Evolutionary conservation across 2,888 invertebrate species (phyloP), one percentile per base, ranked within the genome.

Genomic region (Ferdinandea cuprea): DNA sequence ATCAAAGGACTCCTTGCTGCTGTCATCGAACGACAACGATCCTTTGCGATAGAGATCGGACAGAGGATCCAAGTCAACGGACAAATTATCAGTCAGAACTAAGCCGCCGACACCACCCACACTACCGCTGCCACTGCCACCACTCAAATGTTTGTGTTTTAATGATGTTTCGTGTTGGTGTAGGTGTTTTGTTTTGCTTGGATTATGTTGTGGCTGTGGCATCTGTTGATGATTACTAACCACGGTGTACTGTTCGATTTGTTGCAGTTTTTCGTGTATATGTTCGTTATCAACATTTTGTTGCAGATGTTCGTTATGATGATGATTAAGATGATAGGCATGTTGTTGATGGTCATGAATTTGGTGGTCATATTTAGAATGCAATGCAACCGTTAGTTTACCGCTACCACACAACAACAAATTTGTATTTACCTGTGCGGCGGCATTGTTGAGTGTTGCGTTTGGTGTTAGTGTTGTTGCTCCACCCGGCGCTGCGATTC

Each of bases 1-100:
- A 85, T 91, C 91, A 50, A 90, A 90, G 48, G 90, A 88, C 84
- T 90, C 90, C 54, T 89, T 89, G 52, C 90, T 90, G 86, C 89
- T 89, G 84, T 90, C 91, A 79, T 89, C 89, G 61, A 88, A 90
- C 6, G 87, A 87, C 37, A 88, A 88, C 17, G 88, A 88, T 65
- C 87, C 88, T 56, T 89, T 89, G 54, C 89, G 87, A 83, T 89
- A 89, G 1, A 90, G 78, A n/a, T 87, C 88, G 9, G 84, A 86
- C 50, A 89, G 73, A 11, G 88, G 86, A 72, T 90, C 89, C 83
- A 87, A 65, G 85, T 88, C 87, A 54, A 86, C 80, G 44, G 87
- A 80, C 21, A 71, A 19, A 44, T 48, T 85, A 37, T 77, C 85
- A 48, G 66, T 19, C n/a, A 63, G 42, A 46, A 44, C 25, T 2